phyloP scores from a whole-genome alignment of 2,888 invertebrate species.

The Cheilosia soror region DNA sequence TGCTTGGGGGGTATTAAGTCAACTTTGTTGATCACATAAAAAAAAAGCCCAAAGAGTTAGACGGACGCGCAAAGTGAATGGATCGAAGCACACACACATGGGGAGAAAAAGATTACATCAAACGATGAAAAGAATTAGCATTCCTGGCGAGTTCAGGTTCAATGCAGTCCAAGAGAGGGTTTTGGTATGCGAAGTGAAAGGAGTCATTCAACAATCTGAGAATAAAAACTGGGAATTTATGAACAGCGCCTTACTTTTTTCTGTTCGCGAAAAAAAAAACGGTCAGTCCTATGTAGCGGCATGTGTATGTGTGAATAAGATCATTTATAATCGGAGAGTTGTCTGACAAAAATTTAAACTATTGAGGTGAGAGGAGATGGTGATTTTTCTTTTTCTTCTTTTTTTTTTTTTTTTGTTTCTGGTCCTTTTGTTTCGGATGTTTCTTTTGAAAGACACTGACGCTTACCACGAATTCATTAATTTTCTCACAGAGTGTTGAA shows the following conservation, averaged over 20 bases:
- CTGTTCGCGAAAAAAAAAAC: conserved; percentile 36
- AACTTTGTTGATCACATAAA: neutral
- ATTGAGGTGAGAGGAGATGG: conserved; percentile 61
- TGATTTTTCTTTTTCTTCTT: conserved; percentile 6
- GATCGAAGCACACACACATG: conserved; percentile 39
- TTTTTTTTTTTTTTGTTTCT: no score
- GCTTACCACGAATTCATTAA: conserved; percentile 61
- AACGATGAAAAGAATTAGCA: conserved; percentile 76
- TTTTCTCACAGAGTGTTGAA: conserved; percentile 63
- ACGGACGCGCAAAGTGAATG: conserved; percentile 64
- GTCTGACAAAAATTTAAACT: conserved; percentile 37
- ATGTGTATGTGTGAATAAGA: conserved; percentile 12
- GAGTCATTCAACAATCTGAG: conserved; percentile 78
- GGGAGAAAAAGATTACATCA: conserved; percentile 75
- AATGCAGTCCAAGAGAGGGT: conserved; percentile 74
- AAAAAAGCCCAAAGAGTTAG: conserved; percentile 14
- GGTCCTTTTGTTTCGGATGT: conserved; percentile 21
- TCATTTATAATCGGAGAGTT: conserved; percentile 47
- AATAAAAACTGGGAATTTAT: conserved; percentile 74
- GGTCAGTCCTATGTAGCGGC: conserved; percentile 10
- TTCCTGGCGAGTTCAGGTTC: conserved; percentile 77
- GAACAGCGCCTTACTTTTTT: conserved; percentile 74
- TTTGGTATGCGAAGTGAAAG: conserved; percentile 80
- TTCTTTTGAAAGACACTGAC: conserved; percentile 49
- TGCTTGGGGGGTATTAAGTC: conserved; percentile 27